phyloP scores from a whole-genome alignment of 2,113 vertebrate genomes.

The Pyxicephalus adspersus region DNA sequence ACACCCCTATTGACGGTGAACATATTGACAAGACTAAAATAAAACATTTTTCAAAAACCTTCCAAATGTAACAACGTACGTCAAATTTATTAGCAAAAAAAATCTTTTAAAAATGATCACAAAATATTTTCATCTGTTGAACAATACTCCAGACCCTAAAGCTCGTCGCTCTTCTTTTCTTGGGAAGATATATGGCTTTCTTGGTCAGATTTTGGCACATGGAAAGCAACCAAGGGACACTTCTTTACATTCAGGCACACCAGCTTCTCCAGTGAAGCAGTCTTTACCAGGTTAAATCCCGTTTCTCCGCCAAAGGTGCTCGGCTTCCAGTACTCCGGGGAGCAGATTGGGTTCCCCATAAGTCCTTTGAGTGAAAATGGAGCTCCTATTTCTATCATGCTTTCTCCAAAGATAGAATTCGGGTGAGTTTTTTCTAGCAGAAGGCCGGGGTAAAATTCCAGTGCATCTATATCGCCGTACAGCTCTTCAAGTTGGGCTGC shows the following conservation, averaged over 20 bases:
- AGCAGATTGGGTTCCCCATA: slow-evolving; percentile 94
- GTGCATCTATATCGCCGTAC: slow-evolving; percentile 89
- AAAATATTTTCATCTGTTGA: too few relatives aligned
- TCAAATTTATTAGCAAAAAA: too few relatives aligned
- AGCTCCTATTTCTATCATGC: slow-evolving; percentile 94
- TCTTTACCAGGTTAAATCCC: slow-evolving; percentile 87
- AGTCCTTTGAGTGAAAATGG: slow-evolving; percentile 95
- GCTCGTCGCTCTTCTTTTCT: slow-evolving; percentile 63
- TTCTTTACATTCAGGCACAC: slow-evolving; percentile 88
- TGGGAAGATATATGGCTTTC: neutral
- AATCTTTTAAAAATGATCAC: too few relatives aligned
- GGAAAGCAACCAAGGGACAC: slow-evolving; percentile 87
- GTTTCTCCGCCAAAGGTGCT: slow-evolving; percentile 90
- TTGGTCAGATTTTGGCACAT: slow-evolving; percentile 60
- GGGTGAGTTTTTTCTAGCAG: slow-evolving; percentile 83
- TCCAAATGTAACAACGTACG: too few relatives aligned
- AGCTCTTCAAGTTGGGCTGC: slow-evolving; percentile 81
- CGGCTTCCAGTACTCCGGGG: slow-evolving; percentile 94
- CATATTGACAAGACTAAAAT: too few relatives aligned
- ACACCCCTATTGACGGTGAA: too few relatives aligned
- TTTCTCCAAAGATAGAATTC: slow-evolving; percentile 87
- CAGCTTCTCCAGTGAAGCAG: slow-evolving; percentile 80
- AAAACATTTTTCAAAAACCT: too few relatives aligned
- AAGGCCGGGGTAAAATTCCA: slow-evolving; percentile 88
- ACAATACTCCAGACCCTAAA: slow-evolving; percentile 55